These are phyloP conservation scores for Acropora tenuis DNA, from an alignment of 64 coral and sea anemone genomes.

Conservation along the genomic window DNA sequence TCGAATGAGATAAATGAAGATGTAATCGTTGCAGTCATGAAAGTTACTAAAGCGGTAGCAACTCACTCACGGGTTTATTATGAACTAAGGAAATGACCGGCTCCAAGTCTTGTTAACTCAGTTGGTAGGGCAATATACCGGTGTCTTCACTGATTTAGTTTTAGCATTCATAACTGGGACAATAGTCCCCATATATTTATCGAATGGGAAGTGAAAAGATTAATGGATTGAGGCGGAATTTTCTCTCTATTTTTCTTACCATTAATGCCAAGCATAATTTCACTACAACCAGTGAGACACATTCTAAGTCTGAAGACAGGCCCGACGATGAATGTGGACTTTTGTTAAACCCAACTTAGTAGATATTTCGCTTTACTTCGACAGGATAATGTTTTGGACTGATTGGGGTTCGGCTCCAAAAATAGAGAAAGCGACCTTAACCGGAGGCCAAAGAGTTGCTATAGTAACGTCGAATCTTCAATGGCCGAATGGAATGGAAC, in stretches of 20 bases:
- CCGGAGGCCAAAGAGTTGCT: slow-evolving; percentile 23
- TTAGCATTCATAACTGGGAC: not conserved
- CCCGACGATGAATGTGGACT: not conserved
- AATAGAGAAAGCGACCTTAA: slow-evolving; percentile 54
- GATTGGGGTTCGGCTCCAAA: slow-evolving; percentile 60
- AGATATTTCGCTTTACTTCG: not conserved
- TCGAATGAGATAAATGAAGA: not conserved
- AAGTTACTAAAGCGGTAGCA: not conserved
- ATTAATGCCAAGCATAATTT: not conserved
- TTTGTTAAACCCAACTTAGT: not conserved
- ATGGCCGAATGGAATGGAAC: slow-evolving; percentile 37
- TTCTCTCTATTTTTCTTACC: not conserved
- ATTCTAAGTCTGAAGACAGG: not conserved
- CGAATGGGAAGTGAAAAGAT: not conserved
- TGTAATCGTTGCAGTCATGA: not conserved
- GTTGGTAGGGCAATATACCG: not conserved
- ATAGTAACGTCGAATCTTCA: slow-evolving; percentile 21
- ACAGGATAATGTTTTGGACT: slow-evolving; percentile 70
- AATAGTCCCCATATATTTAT: not conserved
- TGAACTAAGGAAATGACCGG: not conserved
- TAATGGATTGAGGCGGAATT: not conserved
- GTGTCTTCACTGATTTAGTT: not conserved
- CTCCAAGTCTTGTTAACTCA: not conserved
- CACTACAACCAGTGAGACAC: not conserved
- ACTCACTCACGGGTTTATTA: not conserved